These are phyloP conservation scores for Sipha flava DNA, from an alignment of 1,140 invertebrate species.

Conservation along the genomic window DNA sequence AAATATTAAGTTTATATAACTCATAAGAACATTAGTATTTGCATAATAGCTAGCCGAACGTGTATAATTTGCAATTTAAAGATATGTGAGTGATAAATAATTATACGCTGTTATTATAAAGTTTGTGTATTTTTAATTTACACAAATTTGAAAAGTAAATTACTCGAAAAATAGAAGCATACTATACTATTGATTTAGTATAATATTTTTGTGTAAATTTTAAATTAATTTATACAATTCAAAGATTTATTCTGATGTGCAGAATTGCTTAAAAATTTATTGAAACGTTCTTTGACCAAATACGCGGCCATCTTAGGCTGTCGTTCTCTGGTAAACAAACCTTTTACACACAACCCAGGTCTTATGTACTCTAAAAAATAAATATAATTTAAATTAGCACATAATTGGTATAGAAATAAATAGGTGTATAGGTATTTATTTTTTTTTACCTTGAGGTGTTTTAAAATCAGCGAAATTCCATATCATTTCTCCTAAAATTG, in stretches of 20 bases:
- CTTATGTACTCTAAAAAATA: slow-evolving; percentile 53
- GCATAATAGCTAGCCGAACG: too few relatives aligned
- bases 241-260: slow-evolving; percentile 34
- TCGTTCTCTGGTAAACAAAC: slow-evolving; percentile 75
- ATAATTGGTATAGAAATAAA: not conserved
- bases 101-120: too few relatives aligned
- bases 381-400: not conserved
- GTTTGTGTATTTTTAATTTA: too few relatives aligned
- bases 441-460: slow-evolving; percentile 59
- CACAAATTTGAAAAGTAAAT: too few relatives aligned
- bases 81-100: too few relatives aligned
- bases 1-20: too few relatives aligned
- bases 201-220: not conserved
- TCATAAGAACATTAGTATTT: too few relatives aligned
- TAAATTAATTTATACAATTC: not conserved
- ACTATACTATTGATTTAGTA: too few relatives aligned
- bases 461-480: slow-evolving; percentile 94
- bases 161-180: too few relatives aligned
- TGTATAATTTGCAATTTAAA: too few relatives aligned
- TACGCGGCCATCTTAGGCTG: slow-evolving; percentile 80
- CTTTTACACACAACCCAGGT: slow-evolving; percentile 83
- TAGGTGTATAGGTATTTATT: too few relatives aligned
- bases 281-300: slow-evolving; percentile 66
- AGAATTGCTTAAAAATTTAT: slow-evolving; percentile 52
- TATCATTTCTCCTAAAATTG: slow-evolving; percentile 90